These are phyloP conservation scores for Xiphorhynchus elegans DNA, from an alignment of 2,113 vertebrate species.

Conservation along the genomic window DNA sequence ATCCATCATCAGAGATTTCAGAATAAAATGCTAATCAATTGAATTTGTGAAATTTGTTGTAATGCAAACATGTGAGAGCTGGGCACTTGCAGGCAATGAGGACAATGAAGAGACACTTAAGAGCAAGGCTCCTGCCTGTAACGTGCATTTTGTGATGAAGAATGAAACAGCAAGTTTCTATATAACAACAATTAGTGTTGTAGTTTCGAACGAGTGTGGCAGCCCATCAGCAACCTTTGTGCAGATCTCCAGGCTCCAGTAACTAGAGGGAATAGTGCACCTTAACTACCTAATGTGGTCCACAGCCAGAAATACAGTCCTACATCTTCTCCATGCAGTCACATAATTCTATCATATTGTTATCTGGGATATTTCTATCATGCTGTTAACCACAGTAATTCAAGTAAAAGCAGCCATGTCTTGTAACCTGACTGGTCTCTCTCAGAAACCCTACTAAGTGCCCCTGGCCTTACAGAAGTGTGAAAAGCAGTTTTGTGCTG, in stretches of 20 bases:
- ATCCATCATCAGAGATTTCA: neutral
- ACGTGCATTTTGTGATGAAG: accelerated
- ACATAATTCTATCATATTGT: neutral
- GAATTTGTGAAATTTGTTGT: neutral
- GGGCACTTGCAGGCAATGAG: neutral
- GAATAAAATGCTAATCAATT: neutral
- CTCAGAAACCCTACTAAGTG: neutral
- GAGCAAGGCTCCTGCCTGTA: neutral
- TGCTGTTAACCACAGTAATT: neutral
- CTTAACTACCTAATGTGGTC: neutral
- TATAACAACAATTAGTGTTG: neutral
- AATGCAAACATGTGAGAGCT: neutral
- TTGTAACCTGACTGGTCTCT: neutral
- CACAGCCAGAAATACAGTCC: neutral
- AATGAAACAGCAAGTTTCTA: neutral
- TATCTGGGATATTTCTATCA: neutral
- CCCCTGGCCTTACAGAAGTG: neutral
- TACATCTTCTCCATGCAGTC: neutral
- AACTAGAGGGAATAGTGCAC: neutral
- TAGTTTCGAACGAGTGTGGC: neutral
- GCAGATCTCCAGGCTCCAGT: neutral
- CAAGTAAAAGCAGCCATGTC: accelerated
- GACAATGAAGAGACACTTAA: neutral
- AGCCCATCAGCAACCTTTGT: neutral
- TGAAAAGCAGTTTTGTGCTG: neutral